Evolutionary conservation across 2,113 vertebrate species (phyloP).

Genomic region (Pachyramphus minor): DNA sequence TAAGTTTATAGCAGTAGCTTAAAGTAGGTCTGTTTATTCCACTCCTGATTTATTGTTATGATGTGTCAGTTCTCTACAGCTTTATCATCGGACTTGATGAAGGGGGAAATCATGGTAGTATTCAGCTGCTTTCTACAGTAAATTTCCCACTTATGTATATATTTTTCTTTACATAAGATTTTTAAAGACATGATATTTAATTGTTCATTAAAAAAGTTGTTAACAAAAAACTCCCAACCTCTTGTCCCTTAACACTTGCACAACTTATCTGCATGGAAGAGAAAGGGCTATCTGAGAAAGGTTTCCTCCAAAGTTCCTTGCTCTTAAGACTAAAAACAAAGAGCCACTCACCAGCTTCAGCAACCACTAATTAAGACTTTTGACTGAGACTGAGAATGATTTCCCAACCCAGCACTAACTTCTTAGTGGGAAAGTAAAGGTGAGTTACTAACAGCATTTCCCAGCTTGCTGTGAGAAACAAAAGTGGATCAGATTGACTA

Average conservation of each 20-base stretch:
- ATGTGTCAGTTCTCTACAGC: background rate
- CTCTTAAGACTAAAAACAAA: background rate
- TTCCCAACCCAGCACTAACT: background rate
- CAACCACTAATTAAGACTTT: background rate
- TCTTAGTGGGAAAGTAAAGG: background rate
- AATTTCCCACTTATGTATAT: background rate
- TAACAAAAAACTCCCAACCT: rapidly evolving
- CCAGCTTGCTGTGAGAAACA: background rate
- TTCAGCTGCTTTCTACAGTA: background rate
- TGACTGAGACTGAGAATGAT: background rate
- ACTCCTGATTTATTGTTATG: background rate
- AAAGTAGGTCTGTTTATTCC: background rate
- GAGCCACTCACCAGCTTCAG: background rate
- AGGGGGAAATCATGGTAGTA: background rate
- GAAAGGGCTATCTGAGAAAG: background rate
- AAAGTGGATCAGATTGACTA: background rate
- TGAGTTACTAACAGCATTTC: background rate
- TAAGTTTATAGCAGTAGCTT: background rate
- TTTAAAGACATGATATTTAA: background rate
- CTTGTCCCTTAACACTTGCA: background rate
- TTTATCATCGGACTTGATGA: background rate
- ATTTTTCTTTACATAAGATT: background rate
- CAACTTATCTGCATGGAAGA: background rate
- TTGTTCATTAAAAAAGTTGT: background rate
- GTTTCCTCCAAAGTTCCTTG: background rate